Conservation (phyloP, 2,113 vertebrate species). For the Canis aureus region DNA sequence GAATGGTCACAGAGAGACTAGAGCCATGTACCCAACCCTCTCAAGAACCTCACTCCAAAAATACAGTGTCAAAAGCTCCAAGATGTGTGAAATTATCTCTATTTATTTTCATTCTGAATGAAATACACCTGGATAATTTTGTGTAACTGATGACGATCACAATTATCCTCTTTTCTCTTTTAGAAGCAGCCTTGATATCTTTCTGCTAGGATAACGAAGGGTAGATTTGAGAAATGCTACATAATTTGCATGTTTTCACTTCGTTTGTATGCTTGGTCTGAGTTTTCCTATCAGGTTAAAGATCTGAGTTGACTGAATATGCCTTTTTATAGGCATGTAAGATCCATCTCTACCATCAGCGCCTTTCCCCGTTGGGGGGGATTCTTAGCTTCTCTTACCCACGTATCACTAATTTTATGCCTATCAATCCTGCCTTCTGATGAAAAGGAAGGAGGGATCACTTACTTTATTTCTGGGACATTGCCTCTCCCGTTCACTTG, state of each 20-base stretch:
- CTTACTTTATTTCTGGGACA: background rate
- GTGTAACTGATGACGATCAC: background rate
- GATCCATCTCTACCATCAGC: background rate
- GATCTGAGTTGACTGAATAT: slow-evolving; percentile 39
- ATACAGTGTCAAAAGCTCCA: background rate
- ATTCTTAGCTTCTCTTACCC: background rate
- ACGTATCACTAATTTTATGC: background rate
- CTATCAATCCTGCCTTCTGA: background rate
- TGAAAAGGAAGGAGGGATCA: background rate
- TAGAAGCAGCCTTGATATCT: background rate
- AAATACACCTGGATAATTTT: background rate
- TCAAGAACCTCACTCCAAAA: background rate
- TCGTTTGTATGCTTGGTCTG: background rate
- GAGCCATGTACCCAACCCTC: background rate
- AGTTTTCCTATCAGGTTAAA: slow-evolving; percentile 19
- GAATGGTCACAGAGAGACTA: background rate
- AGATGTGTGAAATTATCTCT: background rate
- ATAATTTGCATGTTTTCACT: slow-evolving; percentile 9
- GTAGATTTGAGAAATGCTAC: background rate
- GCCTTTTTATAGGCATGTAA: background rate
- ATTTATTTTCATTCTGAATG: background rate
- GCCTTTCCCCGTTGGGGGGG: background rate
- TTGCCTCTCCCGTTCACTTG: background rate
- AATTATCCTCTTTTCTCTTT: background rate
- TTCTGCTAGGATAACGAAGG: background rate